Evolutionary conservation across 2,888 invertebrate genomes (phyloP), one percentile per base, ranked within the genome.

Genomic region (Pristionchus mayeri): DNA sequence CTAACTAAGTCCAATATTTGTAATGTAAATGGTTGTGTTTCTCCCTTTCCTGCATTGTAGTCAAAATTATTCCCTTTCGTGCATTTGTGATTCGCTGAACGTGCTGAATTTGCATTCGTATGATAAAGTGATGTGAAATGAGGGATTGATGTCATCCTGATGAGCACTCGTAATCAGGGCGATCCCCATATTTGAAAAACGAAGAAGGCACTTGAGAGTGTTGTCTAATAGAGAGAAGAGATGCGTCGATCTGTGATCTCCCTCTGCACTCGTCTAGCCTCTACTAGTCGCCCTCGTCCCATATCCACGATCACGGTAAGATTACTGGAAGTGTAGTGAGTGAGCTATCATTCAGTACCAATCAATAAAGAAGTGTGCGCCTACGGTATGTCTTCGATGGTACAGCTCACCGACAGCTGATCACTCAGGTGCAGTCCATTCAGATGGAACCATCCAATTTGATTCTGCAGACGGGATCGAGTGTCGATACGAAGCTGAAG

Each of bases 261-360:
- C 7, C 76, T 76, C 40, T 76, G 76, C 40, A 48, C 76, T 27
- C 76, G 76, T 13, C 16, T 76, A 16, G 76, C 76, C 11, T 76
- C 76, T 1, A 27, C 48, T 37, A 76, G 76, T 48, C 24, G 34
- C 11, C 2, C 48, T 30, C 48, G 44, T 11, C 13, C 24, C 21
- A 11, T 24, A n/a, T 48, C 76, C 4, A 48, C 21, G 48, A 76
- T 76, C 48, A 76, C 48, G 76, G 76, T 76, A 76, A 11, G 2
- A 16, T 21, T n/a, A n/a, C n/a, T n/a, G n/a, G n/a, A 4, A 37
- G 4, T n/a, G 21, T 54, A 16, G 9, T 54, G 54, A 54, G 21
- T 4, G 54, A n/a, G 54, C 9, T 37, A 30, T 21, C 37, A n/a
- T 67, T 67, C 30, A 67, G 67, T 21, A 37, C 21, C 67, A 2